These are phyloP conservation scores for Branchellion lobata DNA, from an alignment of 2,888 invertebrate species.

Conservation along the genomic window DNA sequence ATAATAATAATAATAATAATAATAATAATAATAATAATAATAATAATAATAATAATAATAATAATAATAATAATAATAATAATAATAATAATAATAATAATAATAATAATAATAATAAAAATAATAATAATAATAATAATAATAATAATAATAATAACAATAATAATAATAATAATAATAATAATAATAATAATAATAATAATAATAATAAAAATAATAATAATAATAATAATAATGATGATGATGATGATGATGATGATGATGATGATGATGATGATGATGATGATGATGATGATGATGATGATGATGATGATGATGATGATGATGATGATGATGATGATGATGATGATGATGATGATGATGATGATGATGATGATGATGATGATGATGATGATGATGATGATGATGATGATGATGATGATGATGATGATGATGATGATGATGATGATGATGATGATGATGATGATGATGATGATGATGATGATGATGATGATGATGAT, in stretches of 20 bases:
- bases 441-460: slow-evolving; percentile 14
- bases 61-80: too few species aligned
- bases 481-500: slow-evolving; percentile 14
- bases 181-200: not conserved
- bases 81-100: too few species aligned
- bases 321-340: slow-evolving; percentile 19
- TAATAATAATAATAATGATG: slow-evolving; percentile 20
- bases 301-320: slow-evolving; percentile 35
- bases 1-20: too few species aligned
- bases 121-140: too few species aligned
- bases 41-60: too few species aligned
- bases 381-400: slow-evolving; percentile 7
- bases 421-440: slow-evolving; percentile 14
- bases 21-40: too few species aligned
- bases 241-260: slow-evolving; percentile 5
- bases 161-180: too few species aligned
- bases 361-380: slow-evolving; percentile 7
- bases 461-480: slow-evolving; percentile 14
- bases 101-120: too few species aligned
- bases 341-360: not conserved
- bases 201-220: slow-evolving; percentile 3
- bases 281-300: slow-evolving; percentile 36
- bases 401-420: slow-evolving; percentile 14
- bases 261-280: slow-evolving; percentile 37
- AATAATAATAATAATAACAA: too few species aligned